Evolutionary conservation across 2,797 vertebrate genomes (phyloP), one percentile per base, ranked within the genome.

Genomic region (Pteronotus mesoamericanus): DNA sequence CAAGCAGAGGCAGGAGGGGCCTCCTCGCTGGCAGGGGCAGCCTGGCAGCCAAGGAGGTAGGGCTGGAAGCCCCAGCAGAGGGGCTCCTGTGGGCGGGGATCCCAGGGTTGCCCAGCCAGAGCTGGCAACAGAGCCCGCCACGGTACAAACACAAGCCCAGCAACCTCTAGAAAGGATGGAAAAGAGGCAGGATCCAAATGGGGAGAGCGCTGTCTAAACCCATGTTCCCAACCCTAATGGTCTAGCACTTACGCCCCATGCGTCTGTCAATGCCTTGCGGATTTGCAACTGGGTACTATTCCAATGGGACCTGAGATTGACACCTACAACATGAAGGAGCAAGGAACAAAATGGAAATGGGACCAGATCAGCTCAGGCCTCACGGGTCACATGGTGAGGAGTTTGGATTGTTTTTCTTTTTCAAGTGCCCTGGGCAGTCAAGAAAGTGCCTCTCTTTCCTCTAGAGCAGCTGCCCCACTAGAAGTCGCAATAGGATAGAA

Each of bases 1-100:
- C 98, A 99, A 98, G 98, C 98, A 97, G 95, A 98, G 98, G 98
- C 98, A 97, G 98, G 98, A 97, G 98, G 98, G 98, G 98, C 96
- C 97, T 98, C 98, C 98, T 98, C 97, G 96, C 98, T 98, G 96
- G 98, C 97, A 98, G 97, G 85, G 94, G 97, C 98, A 97, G 96
- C 97, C 98, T 98, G 98, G 98, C 97, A 93, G 79, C 79, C 18
- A n/a, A 91, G 74, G 71, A 89, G 96, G 95, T 74, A 53, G 92
- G 97, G 94, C 98, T 86, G 72, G 96, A 96, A 97, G 94, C 97
- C 97, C 97, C n/a, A n/a, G n/a, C n/a, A n/a, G n/a, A n/a, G n/a
- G n/a, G n/a, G n/a, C 59, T 68, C 69, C 97, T 94, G 16, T 18
- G 57, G 85, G 86, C 97, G 51, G 14, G n/a, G 75, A 96, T 18